These are phyloP conservation scores for Acestrorhynchus altus DNA, from an alignment of 2,797 vertebrate species.

Conservation along the genomic window DNA sequence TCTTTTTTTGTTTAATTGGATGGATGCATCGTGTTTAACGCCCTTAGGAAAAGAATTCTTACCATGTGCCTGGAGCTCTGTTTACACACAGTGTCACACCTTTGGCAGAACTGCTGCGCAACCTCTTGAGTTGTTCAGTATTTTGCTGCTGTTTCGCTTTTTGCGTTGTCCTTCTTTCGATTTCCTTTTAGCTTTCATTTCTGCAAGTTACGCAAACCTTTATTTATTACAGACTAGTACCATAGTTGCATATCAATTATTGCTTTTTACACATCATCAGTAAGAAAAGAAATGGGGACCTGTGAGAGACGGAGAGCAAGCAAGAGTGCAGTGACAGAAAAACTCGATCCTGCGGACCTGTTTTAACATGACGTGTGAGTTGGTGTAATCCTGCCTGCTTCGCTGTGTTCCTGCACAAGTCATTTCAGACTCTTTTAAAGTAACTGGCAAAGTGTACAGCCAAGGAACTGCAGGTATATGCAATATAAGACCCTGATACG, in stretches of 20 bases:
- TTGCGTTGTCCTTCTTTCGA: slow-evolving; percentile 24
- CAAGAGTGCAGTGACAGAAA: no score
- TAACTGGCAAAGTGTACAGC: slow-evolving; percentile 29
- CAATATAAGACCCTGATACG: slow-evolving; percentile 43
- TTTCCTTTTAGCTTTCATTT: slow-evolving; percentile 15
- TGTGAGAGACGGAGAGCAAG: not conserved
- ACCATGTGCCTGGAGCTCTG: slow-evolving; percentile 56
- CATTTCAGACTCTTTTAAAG: not conserved
- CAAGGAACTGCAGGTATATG: slow-evolving; percentile 41
- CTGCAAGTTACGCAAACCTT: not conserved
- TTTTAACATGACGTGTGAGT: not conserved
- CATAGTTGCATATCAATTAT: not conserved
- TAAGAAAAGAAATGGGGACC: not conserved
- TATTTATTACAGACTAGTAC: slow-evolving; percentile 53
- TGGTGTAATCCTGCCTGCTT: not conserved
- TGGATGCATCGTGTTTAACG: slow-evolving; percentile 62
- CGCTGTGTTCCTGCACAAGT: not conserved
- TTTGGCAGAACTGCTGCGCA: slow-evolving; percentile 24
- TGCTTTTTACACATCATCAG: not conserved
- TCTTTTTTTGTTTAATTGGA: slow-evolving; percentile 65
- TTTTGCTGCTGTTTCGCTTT: slow-evolving; percentile 29
- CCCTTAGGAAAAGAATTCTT: slow-evolving; percentile 37
- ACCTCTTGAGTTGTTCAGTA: slow-evolving; percentile 13
- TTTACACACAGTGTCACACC: slow-evolving; percentile 54
- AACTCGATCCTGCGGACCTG: not conserved